Conservation (phyloP, 2,113 vertebrate genomes). For the Paratilapia polleni region DNA sequence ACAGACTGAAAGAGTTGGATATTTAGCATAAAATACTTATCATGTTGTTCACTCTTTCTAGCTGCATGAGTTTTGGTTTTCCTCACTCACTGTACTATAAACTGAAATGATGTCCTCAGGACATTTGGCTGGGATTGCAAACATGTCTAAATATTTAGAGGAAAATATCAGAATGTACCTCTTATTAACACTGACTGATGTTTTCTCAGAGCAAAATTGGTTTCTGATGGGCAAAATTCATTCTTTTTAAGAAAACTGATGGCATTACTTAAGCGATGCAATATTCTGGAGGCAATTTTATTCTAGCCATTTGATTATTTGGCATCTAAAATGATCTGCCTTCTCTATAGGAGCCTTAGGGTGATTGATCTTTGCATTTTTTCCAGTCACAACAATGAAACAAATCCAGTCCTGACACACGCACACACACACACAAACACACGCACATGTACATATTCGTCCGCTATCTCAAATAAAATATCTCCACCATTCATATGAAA, state of each 20-base stretch:
- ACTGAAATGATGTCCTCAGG: neutral
- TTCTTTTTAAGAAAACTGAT: neutral
- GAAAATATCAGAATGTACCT: neutral
- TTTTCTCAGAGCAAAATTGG: neutral
- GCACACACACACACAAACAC: too few species aligned
- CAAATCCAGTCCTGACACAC: neutral
- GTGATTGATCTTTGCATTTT: constrained; percentile 2
- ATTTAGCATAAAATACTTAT: too few species aligned
- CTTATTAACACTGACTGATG: neutral
- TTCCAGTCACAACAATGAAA: neutral
- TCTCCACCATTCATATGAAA: neutral
- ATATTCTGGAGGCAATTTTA: neutral
- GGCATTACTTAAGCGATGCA: neutral
- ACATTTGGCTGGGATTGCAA: neutral
- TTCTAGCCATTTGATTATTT: neutral
- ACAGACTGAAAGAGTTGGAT: too few species aligned
- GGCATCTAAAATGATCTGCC: constrained; percentile 5
- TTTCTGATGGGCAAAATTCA: neutral
- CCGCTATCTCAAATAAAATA: neutral
- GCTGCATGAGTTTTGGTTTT: too few species aligned
- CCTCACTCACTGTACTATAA: too few species aligned
- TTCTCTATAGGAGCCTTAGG: neutral
- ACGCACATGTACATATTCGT: too few species aligned
- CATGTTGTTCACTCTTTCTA: too few species aligned
- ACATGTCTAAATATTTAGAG: too few species aligned